Evolutionary conservation across 2,113 vertebrate species (phyloP).

Genomic region (Galemys pyrenaicus): DNA sequence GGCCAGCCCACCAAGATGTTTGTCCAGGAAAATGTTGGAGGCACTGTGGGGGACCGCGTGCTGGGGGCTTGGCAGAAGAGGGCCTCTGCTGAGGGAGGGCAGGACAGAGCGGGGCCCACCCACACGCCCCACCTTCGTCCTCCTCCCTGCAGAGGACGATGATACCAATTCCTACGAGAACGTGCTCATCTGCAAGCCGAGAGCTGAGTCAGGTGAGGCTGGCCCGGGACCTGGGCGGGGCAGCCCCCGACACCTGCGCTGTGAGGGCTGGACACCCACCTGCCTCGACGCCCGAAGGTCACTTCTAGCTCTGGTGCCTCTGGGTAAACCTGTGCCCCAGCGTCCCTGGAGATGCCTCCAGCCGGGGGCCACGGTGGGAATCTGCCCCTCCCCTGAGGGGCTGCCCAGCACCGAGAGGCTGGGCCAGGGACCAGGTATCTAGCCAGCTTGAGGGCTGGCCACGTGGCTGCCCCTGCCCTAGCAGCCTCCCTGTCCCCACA

Average conservation of each 20-base stretch:
- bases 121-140: accelerated
- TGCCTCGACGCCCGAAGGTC: accelerated
- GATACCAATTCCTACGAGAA: constrained; percentile 85
- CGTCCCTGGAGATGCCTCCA: accelerated
- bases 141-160: constrained; percentile 71
- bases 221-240: accelerated
- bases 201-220: neutral
- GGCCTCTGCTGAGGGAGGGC: neutral
- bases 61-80: neutral
- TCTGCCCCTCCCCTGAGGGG: accelerated
- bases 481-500: no score
- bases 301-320: neutral
- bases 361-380: neutral
- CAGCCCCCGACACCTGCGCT: accelerated
- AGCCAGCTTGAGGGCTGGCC: accelerated
- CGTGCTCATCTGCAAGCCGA: constrained; percentile 36
- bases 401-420: no score
- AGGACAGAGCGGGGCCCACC: neutral
- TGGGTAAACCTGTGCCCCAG: neutral
- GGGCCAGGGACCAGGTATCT: no score
- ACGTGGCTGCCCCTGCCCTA: accelerated
- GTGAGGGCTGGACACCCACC: accelerated
- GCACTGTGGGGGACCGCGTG: neutral
- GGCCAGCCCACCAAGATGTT: neutral
- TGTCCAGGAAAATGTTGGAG: neutral